Conservation (phyloP, 2,797 vertebrate species). For the Catharus ustulatus region DNA sequence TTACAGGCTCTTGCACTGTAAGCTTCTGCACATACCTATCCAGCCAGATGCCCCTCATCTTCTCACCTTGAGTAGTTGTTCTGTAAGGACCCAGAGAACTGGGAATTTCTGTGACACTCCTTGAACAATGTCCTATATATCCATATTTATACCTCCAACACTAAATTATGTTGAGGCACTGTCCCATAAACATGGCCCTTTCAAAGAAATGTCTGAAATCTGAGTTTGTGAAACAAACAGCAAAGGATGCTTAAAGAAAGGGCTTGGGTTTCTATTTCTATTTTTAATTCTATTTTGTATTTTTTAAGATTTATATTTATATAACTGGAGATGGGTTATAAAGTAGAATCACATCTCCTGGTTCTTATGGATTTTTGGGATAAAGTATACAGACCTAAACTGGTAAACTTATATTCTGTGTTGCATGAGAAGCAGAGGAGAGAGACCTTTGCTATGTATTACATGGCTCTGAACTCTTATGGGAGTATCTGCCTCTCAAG, state of each 20-base stretch:
- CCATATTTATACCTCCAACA: rapidly evolving
- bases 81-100: not conserved
- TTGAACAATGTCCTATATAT: not conserved
- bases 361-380: not conserved
- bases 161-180: not conserved
- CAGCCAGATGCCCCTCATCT: not conserved
- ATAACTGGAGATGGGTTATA: not conserved
- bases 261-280: not conserved
- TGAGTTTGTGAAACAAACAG: not conserved
- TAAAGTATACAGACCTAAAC: not conserved
- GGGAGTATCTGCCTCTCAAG: not conserved
- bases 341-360: not conserved
- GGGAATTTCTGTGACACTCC: not conserved
- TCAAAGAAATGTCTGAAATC: not conserved
- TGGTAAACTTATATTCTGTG: not conserved
- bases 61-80: not conserved
- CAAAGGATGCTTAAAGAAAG: not conserved
- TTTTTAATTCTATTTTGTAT: not conserved
- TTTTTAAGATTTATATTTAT: not conserved
- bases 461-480: not conserved
- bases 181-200: not conserved
- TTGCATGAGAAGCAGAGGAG: not conserved
- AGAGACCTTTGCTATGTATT: not conserved
- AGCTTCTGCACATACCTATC: not conserved
- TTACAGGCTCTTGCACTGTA: not conserved